A percentile compares a stretch with the other conserved stretches of the same genome.
These are phyloP conservation scores for Bellardia pandia DNA, from an alignment of 2,888 invertebrate genomes.

Conservation along the genomic window DNA sequence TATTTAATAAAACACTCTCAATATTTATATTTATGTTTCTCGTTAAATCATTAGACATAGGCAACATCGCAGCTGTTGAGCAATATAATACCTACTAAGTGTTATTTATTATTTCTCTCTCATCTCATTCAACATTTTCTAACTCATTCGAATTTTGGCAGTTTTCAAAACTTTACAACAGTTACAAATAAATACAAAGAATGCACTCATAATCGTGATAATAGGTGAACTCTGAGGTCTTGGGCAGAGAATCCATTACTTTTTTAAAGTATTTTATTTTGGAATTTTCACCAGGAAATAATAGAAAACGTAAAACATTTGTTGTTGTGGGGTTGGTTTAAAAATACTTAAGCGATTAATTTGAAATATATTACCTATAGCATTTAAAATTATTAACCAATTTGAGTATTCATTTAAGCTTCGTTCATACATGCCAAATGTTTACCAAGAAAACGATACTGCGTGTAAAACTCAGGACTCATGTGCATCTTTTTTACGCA, in stretches of 20 bases:
- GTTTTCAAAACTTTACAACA: not conserved
- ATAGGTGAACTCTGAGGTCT: not conserved
- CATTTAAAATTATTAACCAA: too few relatives aligned
- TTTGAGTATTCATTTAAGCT: too few relatives aligned
- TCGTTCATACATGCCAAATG: too few relatives aligned
- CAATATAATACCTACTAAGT: constrained; percentile 7
- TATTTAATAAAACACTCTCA: not conserved
- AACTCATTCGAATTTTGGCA: not conserved
- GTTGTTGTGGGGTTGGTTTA: too few relatives aligned
- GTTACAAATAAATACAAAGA: not conserved
- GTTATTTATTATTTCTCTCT: not conserved
- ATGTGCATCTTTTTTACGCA: too few relatives aligned
- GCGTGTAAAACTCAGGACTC: too few relatives aligned
- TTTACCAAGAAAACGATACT: too few relatives aligned
- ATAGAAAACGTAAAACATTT: too few relatives aligned
- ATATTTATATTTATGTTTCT: not conserved
- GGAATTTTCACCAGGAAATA: too few relatives aligned
- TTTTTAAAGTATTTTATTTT: too few relatives aligned
- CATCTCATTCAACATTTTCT: not conserved
- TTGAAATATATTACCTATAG: too few relatives aligned
- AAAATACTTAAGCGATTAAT: too few relatives aligned
- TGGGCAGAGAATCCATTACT: not conserved
- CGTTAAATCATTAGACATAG: not conserved
- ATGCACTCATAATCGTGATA: not conserved
- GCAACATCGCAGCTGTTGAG: constrained; percentile 11